Conservation (phyloP, 2,113 vertebrate genomes). For the Trachemys scripta region DNA sequence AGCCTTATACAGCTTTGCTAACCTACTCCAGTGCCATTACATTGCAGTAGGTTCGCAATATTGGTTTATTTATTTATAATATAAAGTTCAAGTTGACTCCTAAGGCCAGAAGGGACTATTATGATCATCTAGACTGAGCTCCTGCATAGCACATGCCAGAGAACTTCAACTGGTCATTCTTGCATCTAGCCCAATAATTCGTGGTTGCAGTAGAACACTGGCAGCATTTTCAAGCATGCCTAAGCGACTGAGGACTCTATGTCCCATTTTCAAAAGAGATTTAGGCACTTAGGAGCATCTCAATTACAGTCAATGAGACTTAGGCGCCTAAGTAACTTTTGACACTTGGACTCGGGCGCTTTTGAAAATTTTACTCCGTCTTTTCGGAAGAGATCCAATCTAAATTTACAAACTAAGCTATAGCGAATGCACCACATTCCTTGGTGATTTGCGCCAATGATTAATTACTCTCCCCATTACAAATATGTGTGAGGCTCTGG, state of each 20-base stretch:
- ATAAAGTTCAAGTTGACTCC: too few species aligned
- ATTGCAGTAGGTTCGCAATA: too few species aligned
- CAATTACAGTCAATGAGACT: neutral
- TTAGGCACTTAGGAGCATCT: too few species aligned
- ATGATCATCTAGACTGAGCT: neutral
- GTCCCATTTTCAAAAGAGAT: too few species aligned
- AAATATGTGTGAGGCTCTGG: neutral
- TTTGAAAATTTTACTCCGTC: neutral
- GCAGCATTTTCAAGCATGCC: neutral
- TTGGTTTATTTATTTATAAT: too few species aligned
- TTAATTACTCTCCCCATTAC: neutral
- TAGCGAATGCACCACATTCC: neutral
- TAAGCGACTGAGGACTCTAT: neutral
- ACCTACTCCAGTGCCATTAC: too few species aligned
- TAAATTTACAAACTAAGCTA: neutral
- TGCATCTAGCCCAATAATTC: neutral
- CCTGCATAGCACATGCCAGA: too few species aligned
- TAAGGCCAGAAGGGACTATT: too few species aligned
- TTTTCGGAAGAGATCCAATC: neutral
- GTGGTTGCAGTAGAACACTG: neutral
- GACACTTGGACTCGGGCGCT: neutral
- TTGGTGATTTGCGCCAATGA: accelerated
- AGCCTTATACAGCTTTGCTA: too few species aligned
- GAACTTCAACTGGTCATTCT: neutral
- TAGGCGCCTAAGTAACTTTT: neutral